Percentiles rank a stretch among this genome's conserved stretches.
Conservation (phyloP, 2,113 vertebrate species). For the Sceloporus undulatus region DNA sequence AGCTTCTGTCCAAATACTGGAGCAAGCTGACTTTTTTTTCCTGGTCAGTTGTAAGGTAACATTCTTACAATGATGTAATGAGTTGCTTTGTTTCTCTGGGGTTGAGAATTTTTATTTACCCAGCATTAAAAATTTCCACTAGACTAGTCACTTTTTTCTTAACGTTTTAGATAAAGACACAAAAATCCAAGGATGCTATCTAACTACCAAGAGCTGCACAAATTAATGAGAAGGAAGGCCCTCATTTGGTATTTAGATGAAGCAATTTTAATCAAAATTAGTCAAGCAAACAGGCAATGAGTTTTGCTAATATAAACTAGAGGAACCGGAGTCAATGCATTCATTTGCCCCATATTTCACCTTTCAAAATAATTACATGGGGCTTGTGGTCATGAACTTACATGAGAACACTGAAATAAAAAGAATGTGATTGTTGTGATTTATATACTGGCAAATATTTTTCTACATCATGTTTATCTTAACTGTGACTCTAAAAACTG, state of each 20-base stretch:
- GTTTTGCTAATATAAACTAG: conserved; percentile 68
- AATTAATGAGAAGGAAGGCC: conserved; percentile 63
- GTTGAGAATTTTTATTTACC: neutral
- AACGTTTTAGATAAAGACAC: conserved; percentile 13
- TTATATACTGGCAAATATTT: conserved; percentile 34
- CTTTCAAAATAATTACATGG: conserved; percentile 64
- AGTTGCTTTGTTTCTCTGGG: neutral
- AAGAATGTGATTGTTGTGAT: conserved; percentile 32
- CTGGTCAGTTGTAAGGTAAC: neutral
- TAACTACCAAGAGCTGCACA: conserved; percentile 20
- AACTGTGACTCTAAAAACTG: neutral
- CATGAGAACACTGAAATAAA: conserved; percentile 46
- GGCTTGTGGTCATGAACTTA: conserved; percentile 51
- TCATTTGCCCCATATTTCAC: conserved; percentile 69
- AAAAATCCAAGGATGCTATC: conserved; percentile 30
- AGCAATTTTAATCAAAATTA: conserved; percentile 76
- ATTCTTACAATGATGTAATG: neutral
- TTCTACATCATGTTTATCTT: conserved; percentile 5
- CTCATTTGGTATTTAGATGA: conserved; percentile 72
- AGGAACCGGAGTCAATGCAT: conserved; percentile 60
- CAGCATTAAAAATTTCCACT: neutral
- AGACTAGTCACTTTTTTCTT: neutral
- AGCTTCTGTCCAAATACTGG: neutral
- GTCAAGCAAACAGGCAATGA: conserved; percentile 64
- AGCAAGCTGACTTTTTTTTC: neutral